Evolutionary conservation across 2,888 invertebrate genomes (phyloP), one percentile per base, ranked within the genome.

Genomic region (Julus scandinavius): DNA sequence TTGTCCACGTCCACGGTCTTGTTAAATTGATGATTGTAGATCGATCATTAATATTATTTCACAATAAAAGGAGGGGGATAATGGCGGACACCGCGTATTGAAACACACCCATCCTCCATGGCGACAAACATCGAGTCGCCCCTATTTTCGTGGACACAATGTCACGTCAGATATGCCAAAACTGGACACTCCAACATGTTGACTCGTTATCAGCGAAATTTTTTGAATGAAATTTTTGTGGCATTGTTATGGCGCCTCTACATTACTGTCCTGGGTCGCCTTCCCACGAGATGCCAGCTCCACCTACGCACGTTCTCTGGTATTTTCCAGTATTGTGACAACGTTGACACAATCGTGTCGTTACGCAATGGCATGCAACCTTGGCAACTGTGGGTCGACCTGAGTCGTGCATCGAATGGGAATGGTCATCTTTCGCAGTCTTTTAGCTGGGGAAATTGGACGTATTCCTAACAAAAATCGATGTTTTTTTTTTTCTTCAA

Each of bases 261-360:
- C 58, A 58, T n/a, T 20, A 63, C 20, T 63, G 63, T 29, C 29
- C 29, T 29, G 29, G 29, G 29, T 72, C n/a, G 29, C n/a, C 72
- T 72, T 72, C 72, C 72, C 72, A 72, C 72, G 72, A 72, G 72
- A 72, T 72, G 72, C 72, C 72, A 72, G 72, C 72, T 72, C 72
- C 72, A 72, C 72, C 72, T 72, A 72, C 72, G 72, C 29, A 6
- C 7, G 29, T 29, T 11, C n/a, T 11, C 72, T n/a, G 11, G 72
- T n/a, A 72, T 72, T 72, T 72, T 72, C 29, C 72, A 72, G 72
- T 29, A 11, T 29, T 11, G 9, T 29, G 72, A 72, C 72, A 72
- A 11, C 58, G 17, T 58, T 58, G 58, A 58, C 58, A 58, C 58
- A 58, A 29, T 29, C 29, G 72, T n/a, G 9, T 72, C 7, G 72